phyloP scores from a whole-genome alignment of 2,888 invertebrate species.

The Drosophila melanosoma region DNA sequence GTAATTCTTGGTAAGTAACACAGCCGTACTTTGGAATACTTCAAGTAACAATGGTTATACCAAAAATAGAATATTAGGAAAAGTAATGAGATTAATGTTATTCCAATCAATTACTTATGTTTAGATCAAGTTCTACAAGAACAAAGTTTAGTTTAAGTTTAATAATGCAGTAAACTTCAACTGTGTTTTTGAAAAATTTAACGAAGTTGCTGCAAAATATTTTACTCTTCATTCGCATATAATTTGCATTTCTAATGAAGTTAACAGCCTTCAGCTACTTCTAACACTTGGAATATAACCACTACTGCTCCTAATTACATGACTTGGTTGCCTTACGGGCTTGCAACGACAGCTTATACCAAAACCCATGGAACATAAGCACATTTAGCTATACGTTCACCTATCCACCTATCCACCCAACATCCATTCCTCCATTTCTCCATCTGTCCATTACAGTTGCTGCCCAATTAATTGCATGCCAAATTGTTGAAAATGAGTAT shows the following conservation, averaged over 20 bases:
- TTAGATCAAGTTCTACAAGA: not conserved
- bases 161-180: not conserved
- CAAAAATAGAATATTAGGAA: not conserved
- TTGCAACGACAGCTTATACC: slow-evolving; percentile 12
- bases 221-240: not conserved
- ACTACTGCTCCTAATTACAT: slow-evolving; percentile 49
- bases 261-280: slow-evolving; percentile 34
- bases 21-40: slow-evolving; percentile 13
- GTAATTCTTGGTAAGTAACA: slow-evolving; percentile 66
- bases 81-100: not conserved
- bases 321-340: slow-evolving; percentile 13
- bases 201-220: not conserved
- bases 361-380: slow-evolving; percentile 22
- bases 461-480: slow-evolving; percentile 64
- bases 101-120: not conserved
- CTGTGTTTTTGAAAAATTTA: not conserved
- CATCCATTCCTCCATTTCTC: slow-evolving; percentile 1
- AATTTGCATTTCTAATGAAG: slow-evolving; percentile 65
- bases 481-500: slow-evolving; percentile 46
- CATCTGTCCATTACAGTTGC: slow-evolving; percentile 27
- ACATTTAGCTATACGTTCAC: not conserved
- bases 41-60: not conserved
- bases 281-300: slow-evolving; percentile 12
- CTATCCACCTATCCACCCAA: not conserved
- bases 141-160: not conserved